Conservation (phyloP, 2,888 invertebrate species). For the Cancer borealis region DNA sequence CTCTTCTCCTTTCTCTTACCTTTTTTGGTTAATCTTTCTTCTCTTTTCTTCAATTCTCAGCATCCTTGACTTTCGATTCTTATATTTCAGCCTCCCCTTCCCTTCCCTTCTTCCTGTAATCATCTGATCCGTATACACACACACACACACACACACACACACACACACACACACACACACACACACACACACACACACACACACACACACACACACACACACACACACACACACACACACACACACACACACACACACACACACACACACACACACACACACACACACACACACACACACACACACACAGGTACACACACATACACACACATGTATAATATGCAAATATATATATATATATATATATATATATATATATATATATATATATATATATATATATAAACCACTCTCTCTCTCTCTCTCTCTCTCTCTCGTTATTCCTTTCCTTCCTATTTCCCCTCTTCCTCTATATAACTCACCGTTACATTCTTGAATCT, state of each 20-base stretch:
- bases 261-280: too few species aligned
- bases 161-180: background rate
- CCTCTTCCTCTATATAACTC: background rate
- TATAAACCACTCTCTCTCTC: background rate
- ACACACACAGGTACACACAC: too few species aligned
- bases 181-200: background rate
- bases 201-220: too few species aligned
- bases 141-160: background rate
- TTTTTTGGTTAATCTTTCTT: background rate
- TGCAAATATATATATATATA: background rate
- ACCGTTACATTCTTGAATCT: background rate
- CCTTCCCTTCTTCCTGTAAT: background rate
- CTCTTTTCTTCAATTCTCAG: background rate
- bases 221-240: too few species aligned
- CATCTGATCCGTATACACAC: background rate
- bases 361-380: too few species aligned
- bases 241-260: too few species aligned
- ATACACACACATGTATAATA: background rate
- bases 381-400: background rate
- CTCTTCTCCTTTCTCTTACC: background rate
- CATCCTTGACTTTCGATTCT: background rate
- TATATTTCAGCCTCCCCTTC: background rate
- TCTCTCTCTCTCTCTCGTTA: conserved; percentile 26
- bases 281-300: too few species aligned
- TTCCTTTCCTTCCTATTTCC: background rate